These are phyloP conservation scores for Squalus acanthias DNA, from an alignment of 2,797 vertebrate genomes.

Conservation along the genomic window DNA sequence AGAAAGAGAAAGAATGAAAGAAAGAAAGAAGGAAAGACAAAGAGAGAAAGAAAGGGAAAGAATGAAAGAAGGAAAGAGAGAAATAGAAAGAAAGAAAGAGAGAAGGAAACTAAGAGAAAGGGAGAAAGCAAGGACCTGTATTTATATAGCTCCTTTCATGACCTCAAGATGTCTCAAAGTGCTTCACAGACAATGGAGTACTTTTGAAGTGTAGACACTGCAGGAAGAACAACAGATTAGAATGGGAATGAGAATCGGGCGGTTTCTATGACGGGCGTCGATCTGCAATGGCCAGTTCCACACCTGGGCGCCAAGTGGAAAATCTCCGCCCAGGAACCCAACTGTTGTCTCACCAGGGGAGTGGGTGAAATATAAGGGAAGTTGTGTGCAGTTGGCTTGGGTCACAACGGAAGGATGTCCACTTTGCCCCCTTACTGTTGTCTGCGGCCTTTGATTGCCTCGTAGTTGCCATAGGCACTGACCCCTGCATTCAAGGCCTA, in stretches of 20 bases:
- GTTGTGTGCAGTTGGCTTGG: not conserved
- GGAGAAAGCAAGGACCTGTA: too few relatives aligned
- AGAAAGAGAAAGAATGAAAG: too few relatives aligned
- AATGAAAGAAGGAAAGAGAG: too few relatives aligned
- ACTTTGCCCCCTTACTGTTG: not conserved
- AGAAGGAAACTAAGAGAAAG: too few relatives aligned
- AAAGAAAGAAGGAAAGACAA: too few relatives aligned
- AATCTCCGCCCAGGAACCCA: not conserved
- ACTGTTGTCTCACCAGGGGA: not conserved
- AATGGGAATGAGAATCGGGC: not conserved
- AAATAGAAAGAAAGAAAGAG: too few relatives aligned
- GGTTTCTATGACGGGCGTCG: not conserved
- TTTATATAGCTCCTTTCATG: too few relatives aligned
- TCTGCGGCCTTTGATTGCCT: not conserved
- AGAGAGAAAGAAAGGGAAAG: too few relatives aligned
- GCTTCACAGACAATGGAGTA: too few relatives aligned
- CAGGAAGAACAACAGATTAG: not conserved
- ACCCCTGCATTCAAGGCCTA: not conserved
- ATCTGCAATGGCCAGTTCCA: too few relatives aligned
- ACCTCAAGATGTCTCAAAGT: too few relatives aligned
- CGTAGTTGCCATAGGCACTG: not conserved
- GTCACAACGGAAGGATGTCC: not conserved
- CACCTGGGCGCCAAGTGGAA: not conserved
- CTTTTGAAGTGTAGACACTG: not conserved
- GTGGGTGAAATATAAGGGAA: not conserved